Evolutionary conservation across 2,797 vertebrate species (phyloP), one percentile per base, ranked within the genome.

Genomic region (Gambelia wislizenii): DNA sequence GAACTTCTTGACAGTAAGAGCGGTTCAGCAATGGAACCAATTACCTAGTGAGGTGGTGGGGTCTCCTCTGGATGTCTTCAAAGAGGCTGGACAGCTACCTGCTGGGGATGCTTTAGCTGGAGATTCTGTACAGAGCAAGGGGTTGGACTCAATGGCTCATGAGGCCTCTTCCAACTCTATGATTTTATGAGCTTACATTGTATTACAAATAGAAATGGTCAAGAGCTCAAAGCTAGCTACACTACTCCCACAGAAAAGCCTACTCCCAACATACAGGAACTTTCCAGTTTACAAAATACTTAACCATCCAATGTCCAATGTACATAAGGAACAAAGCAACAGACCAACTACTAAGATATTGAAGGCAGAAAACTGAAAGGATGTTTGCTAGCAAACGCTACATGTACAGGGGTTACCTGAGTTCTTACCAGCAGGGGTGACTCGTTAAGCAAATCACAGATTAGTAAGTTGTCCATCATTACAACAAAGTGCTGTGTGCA

Each of bases 191-290:
- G 67, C 2, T 0, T 81, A 69, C 44, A 85, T 42, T 90, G 39
- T 77, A 69, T 42, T 61, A 33, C 14, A 44, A 59, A 59, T 82
- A 87, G 75, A 85, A 70, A 49, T 12, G 14, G 81, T 61, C 87
- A 75, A 87, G 84, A 79, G 42, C 54, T 61, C 30, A 18, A 5
- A 14, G 30, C 30, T 74, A 10, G 14, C 16, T 2, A 4, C 4
- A 33, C 44, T 14, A 27, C 33, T 75, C 56, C 33, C 54, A 42
- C 14, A 1, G 87, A 92, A 49, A 76, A 90, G 59, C 88, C 89
- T 49, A 87, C 56, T 84, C 87, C 54, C 30, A 83, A 30, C 16
- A 67, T 2, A 20, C 14, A 30, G 69, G 5, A 61, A 14, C 30
- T 74, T 12, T 44, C 18, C n/a, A 85, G 83, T 89, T 91, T 7